Evolutionary conservation across 2,888 invertebrate species (phyloP).

Genomic region (Holacanthella duospinosa): DNA sequence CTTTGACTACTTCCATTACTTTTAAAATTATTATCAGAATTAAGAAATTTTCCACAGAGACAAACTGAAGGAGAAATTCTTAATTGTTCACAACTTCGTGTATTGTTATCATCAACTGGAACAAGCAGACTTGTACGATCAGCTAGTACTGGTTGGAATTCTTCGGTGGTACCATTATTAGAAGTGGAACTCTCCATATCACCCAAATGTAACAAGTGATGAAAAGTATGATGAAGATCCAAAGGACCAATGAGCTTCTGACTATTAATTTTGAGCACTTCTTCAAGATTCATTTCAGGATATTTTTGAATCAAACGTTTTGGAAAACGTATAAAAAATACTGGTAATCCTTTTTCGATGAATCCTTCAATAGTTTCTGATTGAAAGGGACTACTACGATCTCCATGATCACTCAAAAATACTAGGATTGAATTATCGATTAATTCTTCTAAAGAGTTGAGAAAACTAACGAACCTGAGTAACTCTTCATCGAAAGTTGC

Average conservation of each 20-base stretch:
- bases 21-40: too few species aligned
- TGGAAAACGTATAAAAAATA: conserved; percentile 59
- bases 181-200: too few species aligned
- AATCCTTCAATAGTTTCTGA: conserved; percentile 58
- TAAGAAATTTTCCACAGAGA: conserved; percentile 8
- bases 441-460: conserved; percentile 50
- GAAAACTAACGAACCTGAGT: conserved; percentile 45
- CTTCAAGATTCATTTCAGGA: conserved; percentile 45
- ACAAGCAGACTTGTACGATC: conserved; percentile 15
- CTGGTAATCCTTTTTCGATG: conserved; percentile 60
- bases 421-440: conserved; percentile 56
- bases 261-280: conserved; percentile 51
- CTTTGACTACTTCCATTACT: too few species aligned
- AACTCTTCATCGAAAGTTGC: conserved; percentile 56
- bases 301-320: conserved; percentile 49
- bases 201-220: conserved; percentile 7
- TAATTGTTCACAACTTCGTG: not conserved
- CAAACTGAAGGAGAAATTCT: conserved; percentile 1
- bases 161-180: too few species aligned
- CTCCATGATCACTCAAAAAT: conserved; percentile 65
- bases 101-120: not conserved
- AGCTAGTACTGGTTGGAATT: not conserved
- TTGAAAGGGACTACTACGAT: conserved; percentile 59
- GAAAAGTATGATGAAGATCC: conserved; percentile 56
- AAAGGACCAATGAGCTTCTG: conserved; percentile 62